These are phyloP conservation scores for Penaeus japonicus DNA, from an alignment of 1,140 invertebrate species.

Conservation along the genomic window DNA sequence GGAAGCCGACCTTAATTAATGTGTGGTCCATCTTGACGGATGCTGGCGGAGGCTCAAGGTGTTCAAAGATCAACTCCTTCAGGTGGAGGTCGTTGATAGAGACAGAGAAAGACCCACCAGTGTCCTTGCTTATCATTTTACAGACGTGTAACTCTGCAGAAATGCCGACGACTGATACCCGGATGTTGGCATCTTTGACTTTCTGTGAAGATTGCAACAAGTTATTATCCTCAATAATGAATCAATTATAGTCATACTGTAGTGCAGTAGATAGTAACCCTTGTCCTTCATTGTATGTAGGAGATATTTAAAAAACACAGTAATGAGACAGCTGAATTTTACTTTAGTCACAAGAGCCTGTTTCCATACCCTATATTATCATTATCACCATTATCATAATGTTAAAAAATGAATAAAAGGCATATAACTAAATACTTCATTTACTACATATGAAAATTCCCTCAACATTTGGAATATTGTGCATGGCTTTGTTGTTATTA, in stretches of 20 bases:
- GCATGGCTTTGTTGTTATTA: not conserved
- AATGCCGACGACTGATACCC: conserved; percentile 93
- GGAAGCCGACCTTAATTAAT: conserved; percentile 91
- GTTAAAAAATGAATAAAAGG: too few species aligned
- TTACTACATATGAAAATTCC: not conserved
- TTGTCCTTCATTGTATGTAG: too few species aligned
- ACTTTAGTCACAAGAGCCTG: too few species aligned
- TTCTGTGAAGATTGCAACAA: conserved; percentile 61
- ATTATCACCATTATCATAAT: too few species aligned
- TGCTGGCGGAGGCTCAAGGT: conserved; percentile 88
- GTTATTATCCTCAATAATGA: conserved; percentile 22
- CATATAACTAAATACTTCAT: too few species aligned
- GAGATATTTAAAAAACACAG: not conserved
- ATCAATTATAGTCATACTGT: not conserved
- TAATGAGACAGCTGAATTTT: too few species aligned
- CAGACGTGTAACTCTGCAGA: conserved; percentile 95
- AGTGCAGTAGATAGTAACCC: too few species aligned
- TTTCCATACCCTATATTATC: too few species aligned
- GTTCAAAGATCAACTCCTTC: conserved; percentile 74
- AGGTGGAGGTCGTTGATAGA: conserved; percentile 92
- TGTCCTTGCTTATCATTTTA: conserved; percentile 82
- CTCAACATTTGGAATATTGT: not conserved
- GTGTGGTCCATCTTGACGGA: conserved; percentile 79
- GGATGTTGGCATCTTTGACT: conserved; percentile 70
- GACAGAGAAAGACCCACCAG: conserved; percentile 85